phyloP scores from a whole-genome alignment of 2,888 invertebrate species.

The Napeogenes sylphis region DNA sequence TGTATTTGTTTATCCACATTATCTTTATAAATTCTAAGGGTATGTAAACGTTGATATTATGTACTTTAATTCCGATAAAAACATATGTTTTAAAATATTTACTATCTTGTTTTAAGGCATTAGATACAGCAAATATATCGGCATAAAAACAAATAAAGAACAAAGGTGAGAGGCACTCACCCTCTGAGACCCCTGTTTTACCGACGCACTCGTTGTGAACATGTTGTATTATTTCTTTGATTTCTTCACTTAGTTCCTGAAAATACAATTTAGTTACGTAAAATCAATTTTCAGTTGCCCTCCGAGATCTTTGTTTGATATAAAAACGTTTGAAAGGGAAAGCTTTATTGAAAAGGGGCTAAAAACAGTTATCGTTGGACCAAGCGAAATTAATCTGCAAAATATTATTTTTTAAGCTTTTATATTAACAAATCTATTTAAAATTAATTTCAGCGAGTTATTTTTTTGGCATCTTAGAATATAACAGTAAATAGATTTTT shows the following conservation, averaged over 20 bases:
- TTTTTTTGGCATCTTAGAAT: neutral
- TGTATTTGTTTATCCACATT: too few species aligned
- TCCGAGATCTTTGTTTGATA: slow-evolving; percentile 19
- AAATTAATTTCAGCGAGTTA: neutral
- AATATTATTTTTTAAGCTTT: neutral
- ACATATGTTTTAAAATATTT: neutral
- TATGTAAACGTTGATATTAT: too few species aligned
- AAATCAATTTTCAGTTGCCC: slow-evolving; percentile 31
- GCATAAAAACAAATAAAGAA: slow-evolving; percentile 60
- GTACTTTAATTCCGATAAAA: too few species aligned
- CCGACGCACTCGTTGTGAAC: slow-evolving; percentile 71
- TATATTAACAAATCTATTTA: slow-evolving; percentile 7
- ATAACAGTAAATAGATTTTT: neutral
- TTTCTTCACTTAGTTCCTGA: slow-evolving; percentile 72
- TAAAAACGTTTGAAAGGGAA: slow-evolving; percentile 17
- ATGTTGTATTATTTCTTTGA: slow-evolving; percentile 72
- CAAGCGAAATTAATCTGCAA: slow-evolving; percentile 6
- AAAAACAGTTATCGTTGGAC: slow-evolving; percentile 4
- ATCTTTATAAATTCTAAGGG: too few species aligned
- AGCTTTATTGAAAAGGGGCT: slow-evolving; percentile 8
- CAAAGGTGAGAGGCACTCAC: slow-evolving; percentile 65
- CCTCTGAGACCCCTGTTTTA: slow-evolving; percentile 69
- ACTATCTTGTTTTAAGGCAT: neutral
- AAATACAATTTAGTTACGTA: slow-evolving; percentile 42
- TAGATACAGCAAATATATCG: slow-evolving; percentile 38